These are phyloP conservation scores for Crotalus adamanteus DNA, from an alignment of 2,797 vertebrate genomes.

Conservation along the genomic window DNA sequence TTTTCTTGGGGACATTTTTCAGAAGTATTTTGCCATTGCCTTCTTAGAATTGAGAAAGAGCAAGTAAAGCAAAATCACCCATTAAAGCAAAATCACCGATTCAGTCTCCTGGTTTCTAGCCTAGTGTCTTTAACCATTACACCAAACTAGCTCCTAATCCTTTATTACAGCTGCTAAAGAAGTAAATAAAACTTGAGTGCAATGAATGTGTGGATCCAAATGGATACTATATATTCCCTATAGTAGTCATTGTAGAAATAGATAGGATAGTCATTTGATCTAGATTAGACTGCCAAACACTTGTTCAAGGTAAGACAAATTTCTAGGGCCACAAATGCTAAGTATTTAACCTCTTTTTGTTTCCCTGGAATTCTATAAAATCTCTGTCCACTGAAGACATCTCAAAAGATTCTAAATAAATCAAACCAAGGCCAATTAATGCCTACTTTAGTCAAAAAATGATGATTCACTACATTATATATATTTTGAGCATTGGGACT, in stretches of 20 bases:
- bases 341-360: neutral
- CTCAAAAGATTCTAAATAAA: neutral
- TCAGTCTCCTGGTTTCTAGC: neutral
- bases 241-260: neutral
- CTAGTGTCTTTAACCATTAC: neutral
- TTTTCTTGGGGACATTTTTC: neutral
- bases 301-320: neutral
- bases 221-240: constrained; percentile 22
- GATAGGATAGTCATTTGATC: neutral
- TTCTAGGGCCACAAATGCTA: neutral
- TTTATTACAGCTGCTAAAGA: constrained; percentile 12
- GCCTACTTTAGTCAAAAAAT: neutral
- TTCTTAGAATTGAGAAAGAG: neutral
- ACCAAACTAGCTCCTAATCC: neutral
- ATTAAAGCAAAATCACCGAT: neutral
- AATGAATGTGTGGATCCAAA: constrained; percentile 11
- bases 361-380: neutral
- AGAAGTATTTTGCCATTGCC: neutral
- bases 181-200: neutral
- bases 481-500: neutral
- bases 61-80: neutral
- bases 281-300: neutral
- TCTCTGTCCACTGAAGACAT: neutral
- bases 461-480: neutral
- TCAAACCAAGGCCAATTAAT: neutral